Evolutionary conservation across 30 jellyfish, hydroid and myxozoan species (phyloP), one percentile per base, ranked within the genome.

Genomic region (Aurelia aurita): DNA sequence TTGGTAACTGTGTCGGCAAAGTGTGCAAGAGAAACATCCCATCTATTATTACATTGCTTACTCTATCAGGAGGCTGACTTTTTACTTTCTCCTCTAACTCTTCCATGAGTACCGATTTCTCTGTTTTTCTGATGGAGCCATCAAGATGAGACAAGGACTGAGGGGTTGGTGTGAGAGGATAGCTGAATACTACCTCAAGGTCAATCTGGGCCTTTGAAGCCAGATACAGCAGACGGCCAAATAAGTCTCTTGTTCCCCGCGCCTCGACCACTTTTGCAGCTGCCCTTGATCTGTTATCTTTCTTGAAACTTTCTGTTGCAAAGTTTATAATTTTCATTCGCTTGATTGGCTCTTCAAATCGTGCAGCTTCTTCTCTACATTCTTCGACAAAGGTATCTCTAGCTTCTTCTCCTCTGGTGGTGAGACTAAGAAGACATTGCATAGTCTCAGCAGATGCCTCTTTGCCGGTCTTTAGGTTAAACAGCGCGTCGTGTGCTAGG

Each of bases 221-320:
- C 55, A 66, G 78, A 19, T 19, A 66, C 55, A 66, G 55, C 78
- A 66, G 31, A 66, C 55, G 55, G 55, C 78, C 57, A 66, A 66
- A 66, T n/a, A 66, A 66, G 78, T 66, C 51, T 66, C 55, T 14
- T 66, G 78, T 31, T 66, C 78, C 78, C 78, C 78, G 10, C 55
- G 31, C 12, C 78, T 66, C 55, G 78, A 66, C 78, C 78, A 66
- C 78, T 66, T 66, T 66, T 66, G 78, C 78, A 66, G 78, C 78
- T 21, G 78, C 57, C 55, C 55, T 66, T 66, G 78, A 66, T 66
- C 55, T 66, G 78, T 66, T 66, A 20, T 54, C 14, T n/a, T n/a
- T n/a, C n/a, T n/a, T n/a, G n/a, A n/a, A n/a, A n/a, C n/a, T n/a
- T n/a, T n/a, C n/a, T n/a, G 55, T 28, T 66, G 57, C 78, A 66